These are phyloP conservation scores for Chalcosyrphus nemorum DNA, from an alignment of 2,888 invertebrate genomes.

Conservation along the genomic window DNA sequence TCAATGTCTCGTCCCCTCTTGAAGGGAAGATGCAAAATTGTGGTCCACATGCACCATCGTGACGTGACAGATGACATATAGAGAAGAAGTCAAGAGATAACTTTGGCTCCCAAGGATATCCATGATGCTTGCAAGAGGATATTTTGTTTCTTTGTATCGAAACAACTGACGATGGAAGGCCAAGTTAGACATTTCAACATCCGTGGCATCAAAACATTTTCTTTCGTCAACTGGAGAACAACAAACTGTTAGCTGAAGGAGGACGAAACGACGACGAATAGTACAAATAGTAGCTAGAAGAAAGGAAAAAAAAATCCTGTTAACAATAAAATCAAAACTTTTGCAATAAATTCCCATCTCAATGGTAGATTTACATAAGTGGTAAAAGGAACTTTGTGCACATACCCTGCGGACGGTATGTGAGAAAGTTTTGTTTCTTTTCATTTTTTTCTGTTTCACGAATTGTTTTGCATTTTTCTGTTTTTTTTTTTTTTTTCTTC, in stretches of 20 bases:
- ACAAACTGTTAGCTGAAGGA: conserved; percentile 43
- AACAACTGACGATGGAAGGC: neutral
- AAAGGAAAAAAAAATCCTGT: conserved; percentile 32
- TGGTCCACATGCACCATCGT: conserved; percentile 51
- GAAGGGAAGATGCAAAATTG: conserved; percentile 48
- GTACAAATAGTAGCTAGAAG: too few species aligned
- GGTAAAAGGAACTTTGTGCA: conserved; percentile 60
- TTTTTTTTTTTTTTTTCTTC: too few species aligned
- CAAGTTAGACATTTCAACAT: conserved; percentile 22
- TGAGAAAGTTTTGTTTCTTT: conserved; percentile 59
- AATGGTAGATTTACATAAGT: conserved; percentile 70
- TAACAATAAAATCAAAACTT: conserved; percentile 72
- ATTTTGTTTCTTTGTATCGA: conserved; percentile 18
- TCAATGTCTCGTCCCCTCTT: conserved; percentile 39
- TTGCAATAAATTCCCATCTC: conserved; percentile 70
- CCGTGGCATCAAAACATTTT: conserved; percentile 49
- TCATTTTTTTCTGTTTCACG: conserved; percentile 7
- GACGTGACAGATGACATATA: conserved; percentile 54
- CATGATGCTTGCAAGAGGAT: conserved; percentile 2
- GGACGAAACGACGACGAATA: too few species aligned
- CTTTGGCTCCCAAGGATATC: conserved; percentile 24
- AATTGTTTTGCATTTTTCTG: conserved; percentile 11
- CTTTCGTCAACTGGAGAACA: conserved; percentile 49
- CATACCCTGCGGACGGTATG: conserved; percentile 62
- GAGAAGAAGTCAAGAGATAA: conserved; percentile 32